These are phyloP conservation scores for Pteruthius melanotis DNA, from an alignment of 2,113 vertebrate genomes.

Conservation along the genomic window DNA sequence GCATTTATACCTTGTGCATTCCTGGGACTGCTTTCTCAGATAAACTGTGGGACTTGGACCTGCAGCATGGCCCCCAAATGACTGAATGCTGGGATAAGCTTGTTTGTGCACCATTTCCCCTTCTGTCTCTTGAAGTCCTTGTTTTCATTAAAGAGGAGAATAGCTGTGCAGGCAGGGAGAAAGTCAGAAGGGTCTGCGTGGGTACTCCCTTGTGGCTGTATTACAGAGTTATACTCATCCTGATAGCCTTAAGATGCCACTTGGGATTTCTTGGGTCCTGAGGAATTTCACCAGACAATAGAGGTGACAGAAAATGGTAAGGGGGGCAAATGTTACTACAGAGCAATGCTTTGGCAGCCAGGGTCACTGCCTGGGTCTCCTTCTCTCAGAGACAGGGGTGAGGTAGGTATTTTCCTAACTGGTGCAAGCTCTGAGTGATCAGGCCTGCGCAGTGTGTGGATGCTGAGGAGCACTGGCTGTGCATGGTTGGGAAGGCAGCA, in stretches of 20 bases:
- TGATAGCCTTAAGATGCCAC: neutral
- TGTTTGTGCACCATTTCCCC: neutral
- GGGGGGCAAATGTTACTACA: neutral
- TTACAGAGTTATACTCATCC: neutral
- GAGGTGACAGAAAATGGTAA: neutral
- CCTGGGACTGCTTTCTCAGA: neutral
- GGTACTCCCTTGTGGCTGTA: neutral
- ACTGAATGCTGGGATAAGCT: neutral
- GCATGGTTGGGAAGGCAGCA: neutral
- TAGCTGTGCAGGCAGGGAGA: neutral
- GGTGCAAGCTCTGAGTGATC: neutral
- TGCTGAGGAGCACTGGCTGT: neutral
- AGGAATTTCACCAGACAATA: neutral
- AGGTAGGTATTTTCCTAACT: neutral
- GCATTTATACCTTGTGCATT: neutral
- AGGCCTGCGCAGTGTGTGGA: neutral
- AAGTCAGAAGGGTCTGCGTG: neutral
- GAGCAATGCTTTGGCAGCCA: neutral
- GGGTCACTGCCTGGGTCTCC: neutral
- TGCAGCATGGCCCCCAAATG: neutral
- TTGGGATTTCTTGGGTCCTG: neutral
- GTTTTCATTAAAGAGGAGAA: neutral
- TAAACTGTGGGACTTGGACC: neutral
- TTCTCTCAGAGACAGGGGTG: neutral
- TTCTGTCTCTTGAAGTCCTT: neutral